These are phyloP conservation scores for Meteorus colon DNA, from an alignment of 2,888 invertebrate genomes.

Conservation along the genomic window DNA sequence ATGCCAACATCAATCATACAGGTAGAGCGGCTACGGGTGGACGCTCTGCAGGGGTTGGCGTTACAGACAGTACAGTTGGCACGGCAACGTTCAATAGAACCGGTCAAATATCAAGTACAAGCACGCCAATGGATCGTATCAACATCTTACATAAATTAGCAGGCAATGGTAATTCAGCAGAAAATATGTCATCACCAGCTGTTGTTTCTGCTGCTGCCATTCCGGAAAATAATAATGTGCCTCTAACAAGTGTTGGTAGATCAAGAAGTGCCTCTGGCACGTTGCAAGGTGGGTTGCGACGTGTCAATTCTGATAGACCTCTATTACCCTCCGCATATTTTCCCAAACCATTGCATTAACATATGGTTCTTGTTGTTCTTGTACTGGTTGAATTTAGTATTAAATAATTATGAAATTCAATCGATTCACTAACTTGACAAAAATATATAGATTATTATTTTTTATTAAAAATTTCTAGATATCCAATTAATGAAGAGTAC, in stretches of 20 bases:
- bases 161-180: slow-evolving; percentile 49
- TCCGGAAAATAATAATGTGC: slow-evolving; percentile 66
- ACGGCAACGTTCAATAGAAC: slow-evolving; percentile 64
- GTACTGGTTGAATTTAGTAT: slow-evolving; percentile 24
- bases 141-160: slow-evolving; percentile 61
- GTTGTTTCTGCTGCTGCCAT: slow-evolving; percentile 59
- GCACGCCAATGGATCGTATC: slow-evolving; percentile 69
- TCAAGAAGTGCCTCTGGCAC: slow-evolving; percentile 60
- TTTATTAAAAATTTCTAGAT: slow-evolving; percentile 15
- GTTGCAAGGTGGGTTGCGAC: slow-evolving; percentile 67
- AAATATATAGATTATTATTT: slow-evolving; percentile 38
- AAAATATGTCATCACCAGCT: neutral
- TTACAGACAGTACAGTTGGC: slow-evolving; percentile 60
- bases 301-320: slow-evolving; percentile 67
- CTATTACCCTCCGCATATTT: slow-evolving; percentile 69
- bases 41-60: slow-evolving; percentile 64
- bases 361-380: slow-evolving; percentile 41
- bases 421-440: slow-evolving; percentile 31
- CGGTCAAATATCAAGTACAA: slow-evolving; percentile 69
- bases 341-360: slow-evolving; percentile 67
- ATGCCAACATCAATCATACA: slow-evolving; percentile 68
- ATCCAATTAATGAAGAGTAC: slow-evolving; percentile 15
- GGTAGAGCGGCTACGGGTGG: slow-evolving; percentile 57
- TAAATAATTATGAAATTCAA: slow-evolving; percentile 17
- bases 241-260: slow-evolving; percentile 63